Evolutionary conservation across 2,888 invertebrate species (phyloP).

Genomic region (Raillietiella orientalis): DNA sequence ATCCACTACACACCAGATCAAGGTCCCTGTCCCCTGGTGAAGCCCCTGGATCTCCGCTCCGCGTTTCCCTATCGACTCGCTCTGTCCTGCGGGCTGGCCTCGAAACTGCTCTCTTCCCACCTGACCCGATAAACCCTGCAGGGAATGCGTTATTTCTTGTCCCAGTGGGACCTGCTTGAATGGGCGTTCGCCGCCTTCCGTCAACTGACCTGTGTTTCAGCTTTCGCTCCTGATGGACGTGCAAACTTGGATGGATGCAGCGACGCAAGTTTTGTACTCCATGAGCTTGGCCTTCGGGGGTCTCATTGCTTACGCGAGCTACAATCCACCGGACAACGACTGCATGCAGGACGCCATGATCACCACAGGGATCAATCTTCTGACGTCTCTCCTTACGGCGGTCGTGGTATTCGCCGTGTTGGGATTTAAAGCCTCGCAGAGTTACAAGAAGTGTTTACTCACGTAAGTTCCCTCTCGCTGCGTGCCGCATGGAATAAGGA

Average conservation of each 20-base stretch:
- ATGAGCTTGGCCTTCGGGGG: constrained; percentile 84
- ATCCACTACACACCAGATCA: too few relatives aligned
- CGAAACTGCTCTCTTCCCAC: too few relatives aligned
- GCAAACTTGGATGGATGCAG: constrained; percentile 79
- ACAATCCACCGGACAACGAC: constrained; percentile 78
- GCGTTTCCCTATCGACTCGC: too few relatives aligned
- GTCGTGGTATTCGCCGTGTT: constrained; percentile 80
- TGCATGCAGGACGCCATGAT: constrained; percentile 66
- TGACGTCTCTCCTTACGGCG: constrained; percentile 78
- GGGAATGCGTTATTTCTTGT: too few relatives aligned
- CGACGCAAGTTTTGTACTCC: constrained; percentile 87
- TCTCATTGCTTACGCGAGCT: constrained; percentile 76
- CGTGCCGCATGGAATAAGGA: too few relatives aligned
- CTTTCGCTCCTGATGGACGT: constrained; percentile 55
- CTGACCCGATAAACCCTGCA: too few relatives aligned
- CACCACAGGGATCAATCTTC: constrained; percentile 65
- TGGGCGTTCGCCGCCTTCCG: too few relatives aligned
- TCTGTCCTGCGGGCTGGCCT: too few relatives aligned
- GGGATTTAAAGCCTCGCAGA: constrained; percentile 76
- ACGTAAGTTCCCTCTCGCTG: constrained; percentile 1
- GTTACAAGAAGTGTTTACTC: constrained; percentile 43
- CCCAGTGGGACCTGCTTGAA: too few relatives aligned
- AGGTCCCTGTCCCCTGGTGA: too few relatives aligned
- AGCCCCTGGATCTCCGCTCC: too few relatives aligned
- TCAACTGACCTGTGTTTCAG: too few relatives aligned